Evolutionary conservation across 2,888 invertebrate genomes (phyloP), one percentile per base, ranked within the genome.

Genomic region (Agrilus biguttatus): DNA sequence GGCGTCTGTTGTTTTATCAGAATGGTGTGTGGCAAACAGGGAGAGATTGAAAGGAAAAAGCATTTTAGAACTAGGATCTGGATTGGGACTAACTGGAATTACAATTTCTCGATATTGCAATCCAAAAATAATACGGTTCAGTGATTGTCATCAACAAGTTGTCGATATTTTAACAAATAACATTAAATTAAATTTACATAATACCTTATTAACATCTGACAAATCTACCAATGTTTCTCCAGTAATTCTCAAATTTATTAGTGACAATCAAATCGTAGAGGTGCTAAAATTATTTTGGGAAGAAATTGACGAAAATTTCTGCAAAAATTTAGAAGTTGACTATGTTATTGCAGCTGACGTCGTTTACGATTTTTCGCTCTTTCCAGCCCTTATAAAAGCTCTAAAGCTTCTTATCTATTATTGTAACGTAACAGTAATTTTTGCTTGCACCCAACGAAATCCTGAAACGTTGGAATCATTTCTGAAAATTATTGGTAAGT

Each of bases 31-130:
- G 8, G 59, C 65, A 43, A 74, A 85, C 55, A 61, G 63, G 52
- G 51, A 67, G 8, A 37, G 65, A 19, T 68, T 85, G 36, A 41
- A 53, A 6, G 61, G 67, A 8, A 82, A 79, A 63, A 66, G 60
- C 37, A 56, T 87, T 5, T 53, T 87, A 5, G 88, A 88, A 67
- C 65, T 88, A 5, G 88, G 88, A 38, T 78, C 83, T 10, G 88
- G 88, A 21, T 71, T 80, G 14, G 88, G 88, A 1, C 69, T 87
- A 41, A 73, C 80, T 33, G 84, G 86, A 14, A 68, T 86, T 33
- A 66, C 74, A 4, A 62, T 80, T 33, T 66, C 73, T 23, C 71
- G 73, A 43, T 57, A 65, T 39, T 80, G 80, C 55, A 47, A 62
- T 23, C 71, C 77, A 1, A 62, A 67, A 41, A 62, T 69, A 39